Evolutionary conservation across 2,113 vertebrate genomes (phyloP).

Genomic region (Lontra canadensis): DNA sequence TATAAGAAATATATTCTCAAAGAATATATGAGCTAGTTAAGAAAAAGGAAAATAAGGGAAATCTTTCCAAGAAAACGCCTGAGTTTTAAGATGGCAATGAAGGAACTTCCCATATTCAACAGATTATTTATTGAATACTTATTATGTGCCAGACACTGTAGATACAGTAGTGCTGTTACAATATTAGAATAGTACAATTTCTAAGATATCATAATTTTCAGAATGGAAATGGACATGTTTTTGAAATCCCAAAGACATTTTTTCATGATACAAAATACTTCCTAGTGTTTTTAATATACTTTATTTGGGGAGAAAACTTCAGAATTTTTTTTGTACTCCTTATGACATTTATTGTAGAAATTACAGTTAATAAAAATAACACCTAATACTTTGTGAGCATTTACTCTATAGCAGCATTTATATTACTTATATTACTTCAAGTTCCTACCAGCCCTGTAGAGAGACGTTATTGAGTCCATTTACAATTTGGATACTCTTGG

Average conservation of each 20-base stretch:
- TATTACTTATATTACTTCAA: not conserved
- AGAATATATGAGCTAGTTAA: not conserved
- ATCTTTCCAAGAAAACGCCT: not conserved
- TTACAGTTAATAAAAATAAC: not conserved
- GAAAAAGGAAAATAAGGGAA: not conserved
- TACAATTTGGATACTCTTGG: not conserved
- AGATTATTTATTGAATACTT: not conserved
- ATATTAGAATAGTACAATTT: not conserved
- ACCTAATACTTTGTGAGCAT: not conserved
- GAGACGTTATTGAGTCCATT: not conserved
- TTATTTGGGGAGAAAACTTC: not conserved
- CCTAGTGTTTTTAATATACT: not conserved
- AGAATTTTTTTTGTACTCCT: not conserved
- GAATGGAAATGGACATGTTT: not conserved
- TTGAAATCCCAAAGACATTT: not conserved
- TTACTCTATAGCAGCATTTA: not conserved
- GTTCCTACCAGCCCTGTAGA: not conserved
- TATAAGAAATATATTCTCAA: not conserved
- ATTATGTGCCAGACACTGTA: not conserved
- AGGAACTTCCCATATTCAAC: not conserved
- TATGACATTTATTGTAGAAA: not conserved
- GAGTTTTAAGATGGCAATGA: not conserved
- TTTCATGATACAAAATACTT: not conserved
- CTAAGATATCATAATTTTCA: not conserved
- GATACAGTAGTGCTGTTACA: not conserved